Base-by-base conservation (phyloP, 2,797 vertebrate genomes). In the Nannoperca obscura region DNA sequence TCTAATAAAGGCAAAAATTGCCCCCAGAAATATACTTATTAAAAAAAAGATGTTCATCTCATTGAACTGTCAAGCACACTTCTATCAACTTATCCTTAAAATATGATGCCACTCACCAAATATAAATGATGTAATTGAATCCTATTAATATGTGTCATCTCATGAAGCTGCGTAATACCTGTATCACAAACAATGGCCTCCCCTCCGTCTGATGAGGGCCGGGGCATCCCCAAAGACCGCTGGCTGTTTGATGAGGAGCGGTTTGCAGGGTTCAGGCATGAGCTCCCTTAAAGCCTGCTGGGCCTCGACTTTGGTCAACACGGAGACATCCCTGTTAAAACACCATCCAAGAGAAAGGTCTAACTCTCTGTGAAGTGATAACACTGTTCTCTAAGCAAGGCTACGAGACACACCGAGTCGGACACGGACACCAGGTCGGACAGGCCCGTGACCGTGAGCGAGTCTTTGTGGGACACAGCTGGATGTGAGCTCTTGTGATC, bases 291-390 rank as follows among this genome's bases (percentile, higher is more conserved):
- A 89, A 87, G 80, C 83, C 78, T 17, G 11, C 19, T 12, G 81
- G 81, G 75, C 74, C 63, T 66, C 13, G 5, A 66, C 80, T 76
- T 70, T 42, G 70, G 89, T 88, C 87, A 88, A 87, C 86, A 86
- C 66, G 44, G 53, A 81, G 78, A 87, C 87, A 86, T 84, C 83
- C 84, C 81, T 74, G 74, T 72, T 88, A 87, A 90, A 88, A 89
- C 83, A 85, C 40, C 11, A 59, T 76, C 62, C 50, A 15, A 69
- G 61, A 71, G 64, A 67, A 74, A 82, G 71, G 49, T 70, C 74
- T 60, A 2, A 52, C 55, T 72, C 71, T n/a, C 80, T 74, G 53
- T 54, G 79, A 82, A 70, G 82, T 57, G 58, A 83, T 89, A 87
- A 81, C 73, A 83, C 55, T 58, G 74, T 77, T 60, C 60, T 60